phyloP scores from a whole-genome alignment of 2,797 vertebrate genomes.

The Gobionotothen gibberifrons region DNA sequence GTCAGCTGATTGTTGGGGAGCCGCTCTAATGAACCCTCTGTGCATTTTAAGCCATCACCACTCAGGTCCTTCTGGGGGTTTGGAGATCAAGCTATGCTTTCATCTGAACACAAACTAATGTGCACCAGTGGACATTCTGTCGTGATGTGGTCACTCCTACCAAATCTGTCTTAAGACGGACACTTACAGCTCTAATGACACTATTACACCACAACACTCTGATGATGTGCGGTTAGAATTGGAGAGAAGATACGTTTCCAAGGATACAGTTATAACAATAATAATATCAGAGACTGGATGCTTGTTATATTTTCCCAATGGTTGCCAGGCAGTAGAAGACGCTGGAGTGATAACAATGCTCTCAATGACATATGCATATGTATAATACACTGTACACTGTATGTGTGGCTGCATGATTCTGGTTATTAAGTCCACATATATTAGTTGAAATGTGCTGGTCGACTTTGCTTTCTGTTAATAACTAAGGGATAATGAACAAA shows the following conservation, averaged over 20 bases:
- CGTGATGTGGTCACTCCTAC: not conserved
- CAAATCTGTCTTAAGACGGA: not conserved
- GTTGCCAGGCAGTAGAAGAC: not conserved
- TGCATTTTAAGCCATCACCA: conserved; percentile 30
- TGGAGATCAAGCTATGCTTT: conserved; percentile 41
- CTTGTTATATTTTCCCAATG: not conserved
- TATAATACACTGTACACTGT: not conserved
- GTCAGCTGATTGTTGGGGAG: conserved; percentile 15
- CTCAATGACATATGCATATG: not conserved
- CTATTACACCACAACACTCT: not conserved
- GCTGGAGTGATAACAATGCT: not conserved
- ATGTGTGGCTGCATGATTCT: not conserved
- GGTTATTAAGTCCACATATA: not conserved
- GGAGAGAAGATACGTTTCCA: not conserved
- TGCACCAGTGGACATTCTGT: not conserved
- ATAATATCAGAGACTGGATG: not conserved
- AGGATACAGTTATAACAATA: not conserved
- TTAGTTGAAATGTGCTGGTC: not conserved
- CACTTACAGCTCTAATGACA: not conserved
- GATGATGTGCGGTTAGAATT: not conserved
- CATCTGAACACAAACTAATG: conserved; percentile 38
- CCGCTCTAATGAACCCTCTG: conserved; percentile 1
- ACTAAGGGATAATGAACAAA: not conserved
- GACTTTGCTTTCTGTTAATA: not conserved
- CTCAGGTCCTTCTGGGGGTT: conserved; percentile 29